Percentiles rank a stretch among this genome's conserved stretches.
Conservation (phyloP, 2,113 vertebrate species). For the Lipophrys pholis region DNA sequence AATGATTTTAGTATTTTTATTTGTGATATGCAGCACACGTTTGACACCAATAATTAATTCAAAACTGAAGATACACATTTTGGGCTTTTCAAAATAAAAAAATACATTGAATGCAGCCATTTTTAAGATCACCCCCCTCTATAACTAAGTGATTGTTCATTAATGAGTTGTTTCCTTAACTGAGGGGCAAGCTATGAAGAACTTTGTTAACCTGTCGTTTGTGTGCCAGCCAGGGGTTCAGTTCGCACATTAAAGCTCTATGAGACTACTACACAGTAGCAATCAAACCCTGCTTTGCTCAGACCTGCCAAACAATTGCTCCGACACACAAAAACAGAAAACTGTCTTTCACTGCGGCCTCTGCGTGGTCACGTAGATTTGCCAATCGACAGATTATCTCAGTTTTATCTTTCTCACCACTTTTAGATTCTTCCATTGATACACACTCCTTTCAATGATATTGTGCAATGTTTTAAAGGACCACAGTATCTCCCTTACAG, state of each 20-base stretch:
- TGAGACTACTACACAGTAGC: constrained; percentile 39
- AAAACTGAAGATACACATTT: background rate
- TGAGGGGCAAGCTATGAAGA: background rate
- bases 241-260: background rate
- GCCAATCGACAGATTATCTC: background rate
- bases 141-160: background rate
- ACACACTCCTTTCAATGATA: background rate
- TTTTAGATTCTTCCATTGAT: background rate
- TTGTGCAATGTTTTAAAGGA: background rate
- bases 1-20: too few species aligned
- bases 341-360: background rate
- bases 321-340: background rate
- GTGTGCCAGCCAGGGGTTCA: background rate
- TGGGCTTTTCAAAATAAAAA: background rate
- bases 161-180: background rate
- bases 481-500: background rate
- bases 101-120: background rate
- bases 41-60: too few species aligned
- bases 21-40: too few species aligned
- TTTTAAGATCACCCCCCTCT: background rate
- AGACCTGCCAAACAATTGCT: background rate
- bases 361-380: background rate
- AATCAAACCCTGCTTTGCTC: constrained; percentile 11
- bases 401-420: background rate
- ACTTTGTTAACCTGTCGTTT: constrained; percentile 1